These are phyloP conservation scores for Macrobrachium rosenbergii DNA, from an alignment of 1,140 invertebrate genomes.

Conservation along the genomic window DNA sequence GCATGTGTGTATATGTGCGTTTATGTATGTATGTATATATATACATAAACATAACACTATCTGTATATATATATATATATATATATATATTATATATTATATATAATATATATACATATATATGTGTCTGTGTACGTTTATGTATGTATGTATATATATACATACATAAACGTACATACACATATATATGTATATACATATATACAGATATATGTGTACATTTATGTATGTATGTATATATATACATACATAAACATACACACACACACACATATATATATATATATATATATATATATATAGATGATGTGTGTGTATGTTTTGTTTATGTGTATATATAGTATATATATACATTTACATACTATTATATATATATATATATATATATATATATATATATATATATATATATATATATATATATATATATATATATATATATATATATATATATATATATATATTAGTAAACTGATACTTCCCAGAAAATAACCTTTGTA, in stretches of 20 bases:
- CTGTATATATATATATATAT: slow-evolving; percentile 14
- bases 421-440: too few species aligned
- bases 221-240: not conserved
- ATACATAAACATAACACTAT: too few species aligned
- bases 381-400: too few species aligned
- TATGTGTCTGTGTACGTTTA: not conserved
- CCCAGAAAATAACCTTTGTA: too few species aligned
- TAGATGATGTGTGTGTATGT: not conserved
- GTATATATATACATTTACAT: not conserved
- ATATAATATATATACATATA: slow-evolving; percentile 1
- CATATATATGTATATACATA: not conserved
- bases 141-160: not conserved
- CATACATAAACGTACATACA: not conserved
- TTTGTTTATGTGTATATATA: not conserved
- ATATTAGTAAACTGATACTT: too few species aligned
- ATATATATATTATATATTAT: too few species aligned
- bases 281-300: slow-evolving; percentile 4
- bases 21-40: not conserved
- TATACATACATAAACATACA: slow-evolving; percentile 4
- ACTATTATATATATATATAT: slow-evolving; percentile 16
- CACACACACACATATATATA: not conserved
- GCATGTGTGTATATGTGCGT: too few species aligned
- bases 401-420: too few species aligned
- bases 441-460: too few species aligned
- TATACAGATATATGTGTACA: not conserved